phyloP scores from a whole-genome alignment of 1,140 invertebrate genomes.

The Periplaneta americana region DNA sequence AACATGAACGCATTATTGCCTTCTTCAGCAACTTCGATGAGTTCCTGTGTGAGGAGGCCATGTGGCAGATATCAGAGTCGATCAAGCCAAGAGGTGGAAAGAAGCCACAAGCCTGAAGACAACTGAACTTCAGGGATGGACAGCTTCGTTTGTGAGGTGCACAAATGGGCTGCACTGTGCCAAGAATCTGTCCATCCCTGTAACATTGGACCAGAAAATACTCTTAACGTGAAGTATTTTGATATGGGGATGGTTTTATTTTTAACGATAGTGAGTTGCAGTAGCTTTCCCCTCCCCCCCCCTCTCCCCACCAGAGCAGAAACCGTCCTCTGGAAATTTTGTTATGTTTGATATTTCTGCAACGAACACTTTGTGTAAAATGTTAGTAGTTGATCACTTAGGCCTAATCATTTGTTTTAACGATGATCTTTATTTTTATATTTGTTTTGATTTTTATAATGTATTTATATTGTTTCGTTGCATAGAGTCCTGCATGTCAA shows the following conservation, averaged over 20 bases:
- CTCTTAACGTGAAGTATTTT: background rate
- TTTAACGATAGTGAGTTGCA: background rate
- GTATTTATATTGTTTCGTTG: background rate
- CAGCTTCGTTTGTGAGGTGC: background rate
- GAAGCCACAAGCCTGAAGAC: slow-evolving; percentile 30
- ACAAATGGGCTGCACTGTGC: background rate
- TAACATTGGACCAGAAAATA: background rate
- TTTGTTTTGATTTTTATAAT: background rate
- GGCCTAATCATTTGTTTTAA: background rate
- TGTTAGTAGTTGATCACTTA: background rate
- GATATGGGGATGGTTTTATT: no score
- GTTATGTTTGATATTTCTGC: background rate
- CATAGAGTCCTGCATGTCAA: background rate
- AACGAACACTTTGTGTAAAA: background rate
- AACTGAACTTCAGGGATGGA: background rate
- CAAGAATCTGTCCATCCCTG: background rate
- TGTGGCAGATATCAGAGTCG: slow-evolving; percentile 95
- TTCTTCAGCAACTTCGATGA: slow-evolving; percentile 98
- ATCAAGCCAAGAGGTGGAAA: slow-evolving; percentile 85
- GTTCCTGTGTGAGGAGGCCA: slow-evolving; percentile 89
- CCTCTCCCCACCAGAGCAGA: background rate
- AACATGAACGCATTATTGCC: slow-evolving; percentile 86
- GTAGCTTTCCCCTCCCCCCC: background rate
- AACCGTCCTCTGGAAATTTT: background rate
- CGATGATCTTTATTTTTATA: background rate